Conservation (phyloP, 2,113 vertebrate genomes). For the Macaca fascicularis region DNA sequence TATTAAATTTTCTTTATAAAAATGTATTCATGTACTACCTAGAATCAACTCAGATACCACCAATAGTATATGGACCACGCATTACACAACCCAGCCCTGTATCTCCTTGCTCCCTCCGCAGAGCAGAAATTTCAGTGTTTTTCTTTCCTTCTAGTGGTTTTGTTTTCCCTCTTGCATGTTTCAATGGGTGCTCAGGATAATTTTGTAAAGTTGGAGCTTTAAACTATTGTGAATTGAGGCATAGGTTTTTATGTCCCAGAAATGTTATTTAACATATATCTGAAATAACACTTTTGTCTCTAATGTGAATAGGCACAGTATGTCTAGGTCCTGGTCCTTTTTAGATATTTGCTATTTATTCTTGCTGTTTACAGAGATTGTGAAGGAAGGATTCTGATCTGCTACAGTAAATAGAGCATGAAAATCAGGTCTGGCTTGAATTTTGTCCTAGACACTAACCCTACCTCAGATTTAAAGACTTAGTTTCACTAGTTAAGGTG, state of each 20-base stretch:
- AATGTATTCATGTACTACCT: not conserved
- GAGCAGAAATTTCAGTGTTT: not conserved
- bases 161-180: not conserved
- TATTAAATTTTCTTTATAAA: not conserved
- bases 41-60: not conserved
- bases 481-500: conserved; percentile 57
- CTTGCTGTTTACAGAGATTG: conserved; percentile 75
- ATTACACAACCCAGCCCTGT: too few relatives aligned
- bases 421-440: conserved; percentile 82
- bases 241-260: not conserved
- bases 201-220: not conserved
- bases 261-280: not conserved
- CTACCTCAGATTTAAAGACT: conserved; percentile 73
- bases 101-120: rapidly evolving
- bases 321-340: not conserved
- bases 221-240: not conserved
- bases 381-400: conserved; percentile 74
- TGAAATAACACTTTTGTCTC: not conserved
- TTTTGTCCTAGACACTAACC: conserved; percentile 78
- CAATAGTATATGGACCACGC: not conserved
- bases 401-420: conserved; percentile 83
- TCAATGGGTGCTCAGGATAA: not conserved
- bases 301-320: not conserved
- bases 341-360: conserved; percentile 64
- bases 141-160: not conserved